These are phyloP conservation scores for Oryzias melastigma DNA, from an alignment of 2,113 vertebrate species.

Conservation along the genomic window DNA sequence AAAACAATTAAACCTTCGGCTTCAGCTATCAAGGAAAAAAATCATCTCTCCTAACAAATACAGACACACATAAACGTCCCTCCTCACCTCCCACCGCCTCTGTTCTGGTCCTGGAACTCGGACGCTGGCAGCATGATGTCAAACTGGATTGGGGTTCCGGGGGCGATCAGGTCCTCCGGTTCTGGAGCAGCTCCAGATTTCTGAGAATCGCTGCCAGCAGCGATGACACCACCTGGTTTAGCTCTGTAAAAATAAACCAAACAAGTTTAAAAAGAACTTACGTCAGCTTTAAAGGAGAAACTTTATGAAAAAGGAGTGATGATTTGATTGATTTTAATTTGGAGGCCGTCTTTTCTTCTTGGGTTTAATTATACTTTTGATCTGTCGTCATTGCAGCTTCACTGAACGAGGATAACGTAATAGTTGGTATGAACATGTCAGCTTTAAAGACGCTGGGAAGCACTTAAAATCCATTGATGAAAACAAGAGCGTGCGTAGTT, in stretches of 20 bases:
- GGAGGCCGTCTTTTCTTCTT: no score
- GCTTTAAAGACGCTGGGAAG: no score
- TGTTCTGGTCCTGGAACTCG: conserved; percentile 94
- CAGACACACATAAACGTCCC: conserved; percentile 17
- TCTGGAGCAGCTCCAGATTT: conserved; percentile 67
- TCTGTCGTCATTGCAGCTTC: no score
- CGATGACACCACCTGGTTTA: conserved; percentile 66
- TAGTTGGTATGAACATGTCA: no score
- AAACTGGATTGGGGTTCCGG: conserved; percentile 96
- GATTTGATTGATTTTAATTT: no score
- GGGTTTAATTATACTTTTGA: no score
- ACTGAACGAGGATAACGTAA: no score
- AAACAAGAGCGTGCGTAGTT: no score
- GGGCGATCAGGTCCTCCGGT: conserved; percentile 84
- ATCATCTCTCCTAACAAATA: background rate
- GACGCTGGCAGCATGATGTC: conserved; percentile 92
- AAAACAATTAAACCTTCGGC: conserved; percentile 38
- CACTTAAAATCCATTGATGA: no score
- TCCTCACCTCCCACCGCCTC: conserved; percentile 78
- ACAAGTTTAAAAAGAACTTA: background rate
- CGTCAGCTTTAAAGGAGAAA: no score
- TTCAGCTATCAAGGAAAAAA: conserved; percentile 10
- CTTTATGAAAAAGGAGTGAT: no score
- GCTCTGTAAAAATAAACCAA: conserved; percentile 56
- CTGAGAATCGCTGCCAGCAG: conserved; percentile 39